Base-by-base conservation (phyloP, 1,140 invertebrate species). In the Zaprionus africanus region DNA sequence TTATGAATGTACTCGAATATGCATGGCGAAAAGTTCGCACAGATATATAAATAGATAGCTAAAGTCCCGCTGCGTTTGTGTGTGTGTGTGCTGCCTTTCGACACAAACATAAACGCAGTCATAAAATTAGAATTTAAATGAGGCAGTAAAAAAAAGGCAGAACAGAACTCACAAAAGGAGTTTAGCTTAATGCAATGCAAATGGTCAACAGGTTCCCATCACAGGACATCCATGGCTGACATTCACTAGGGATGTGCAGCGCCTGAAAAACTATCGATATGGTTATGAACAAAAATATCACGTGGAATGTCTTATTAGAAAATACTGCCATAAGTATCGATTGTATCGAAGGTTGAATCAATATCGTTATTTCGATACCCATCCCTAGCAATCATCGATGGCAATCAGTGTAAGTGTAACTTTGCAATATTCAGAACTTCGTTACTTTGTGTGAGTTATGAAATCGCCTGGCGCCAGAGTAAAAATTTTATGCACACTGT, bases 71-170 rank as follows among this genome's bases (percentile, higher is more conserved):
- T 26, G 38, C n/a, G 24, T 41, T 38, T 57, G 26, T 36, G 28
- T 57, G 28, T 38, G 26, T 36, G 28, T 57, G 28, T 38, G 31
- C 61, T 86, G 81, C 57, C 68, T 88, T 88, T 88, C 85, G 81
- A 84, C 84, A 90, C 81, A 79, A 15, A 59, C 86, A 88, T 88
- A 90, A 88, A 88, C 82, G 81, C 69, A 68, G 59, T 61, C 85
- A 88, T 88, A 88, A 88, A 88, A 88, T 88, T 85, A 85, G 81
- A 88, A 88, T 88, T 76, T 77, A 88, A 88, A 88, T 85, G 81
- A 90, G 66, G 72, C 81, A 85, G 66, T 90, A 82, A 90, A 90
- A 79, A 78, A 80, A 66, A 67, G 62, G 49, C 61, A 70, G 17
- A 65, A 36, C 34, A 64, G 43, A 80, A 67, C 61, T 24, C 11